Evolutionary conservation across 2,888 invertebrate species (phyloP).

Genomic region (Leptinotarsa juncta): DNA sequence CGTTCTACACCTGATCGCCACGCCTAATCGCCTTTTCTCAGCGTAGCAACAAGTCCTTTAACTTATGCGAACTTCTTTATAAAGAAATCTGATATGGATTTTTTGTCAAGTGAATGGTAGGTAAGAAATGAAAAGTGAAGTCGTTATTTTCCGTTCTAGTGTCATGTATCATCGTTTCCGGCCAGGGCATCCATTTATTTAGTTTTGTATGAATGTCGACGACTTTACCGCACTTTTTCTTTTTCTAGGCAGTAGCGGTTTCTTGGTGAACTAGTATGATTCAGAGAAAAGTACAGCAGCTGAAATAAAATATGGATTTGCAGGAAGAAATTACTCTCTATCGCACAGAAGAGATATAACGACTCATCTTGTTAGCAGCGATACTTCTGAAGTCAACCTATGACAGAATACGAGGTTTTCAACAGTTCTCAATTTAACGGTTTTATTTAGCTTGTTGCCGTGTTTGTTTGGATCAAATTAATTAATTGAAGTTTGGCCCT

Average conservation of each 20-base stretch:
- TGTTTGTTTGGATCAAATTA: too few species aligned
- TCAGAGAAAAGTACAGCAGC: too few species aligned
- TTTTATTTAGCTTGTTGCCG: too few species aligned
- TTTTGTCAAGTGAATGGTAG: constrained; percentile 37
- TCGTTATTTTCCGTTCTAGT: constrained; percentile 46
- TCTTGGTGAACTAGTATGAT: too few species aligned
- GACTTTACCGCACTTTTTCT: neutral
- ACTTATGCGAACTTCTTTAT: constrained; percentile 53
- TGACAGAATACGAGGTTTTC: too few species aligned
- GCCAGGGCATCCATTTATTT: constrained; percentile 26
- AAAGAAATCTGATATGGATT: constrained; percentile 53
- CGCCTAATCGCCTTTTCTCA: constrained; percentile 55
- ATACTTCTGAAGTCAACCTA: too few species aligned
- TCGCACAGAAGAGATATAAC: too few species aligned
- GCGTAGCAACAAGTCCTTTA: constrained; percentile 45
- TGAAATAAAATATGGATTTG: too few species aligned
- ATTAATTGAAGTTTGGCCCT: too few species aligned
- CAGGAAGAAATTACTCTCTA: too few species aligned
- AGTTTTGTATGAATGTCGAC: neutral
- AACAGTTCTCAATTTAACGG: too few species aligned
- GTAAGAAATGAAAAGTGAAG: constrained; percentile 43
- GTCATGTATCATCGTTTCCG: constrained; percentile 41
- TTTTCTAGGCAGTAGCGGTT: neutral
- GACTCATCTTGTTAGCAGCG: too few species aligned
- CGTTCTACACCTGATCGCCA: constrained; percentile 59